phyloP scores from a whole-genome alignment of 2,888 invertebrate genomes.

The Leucoptera coffeella region DNA sequence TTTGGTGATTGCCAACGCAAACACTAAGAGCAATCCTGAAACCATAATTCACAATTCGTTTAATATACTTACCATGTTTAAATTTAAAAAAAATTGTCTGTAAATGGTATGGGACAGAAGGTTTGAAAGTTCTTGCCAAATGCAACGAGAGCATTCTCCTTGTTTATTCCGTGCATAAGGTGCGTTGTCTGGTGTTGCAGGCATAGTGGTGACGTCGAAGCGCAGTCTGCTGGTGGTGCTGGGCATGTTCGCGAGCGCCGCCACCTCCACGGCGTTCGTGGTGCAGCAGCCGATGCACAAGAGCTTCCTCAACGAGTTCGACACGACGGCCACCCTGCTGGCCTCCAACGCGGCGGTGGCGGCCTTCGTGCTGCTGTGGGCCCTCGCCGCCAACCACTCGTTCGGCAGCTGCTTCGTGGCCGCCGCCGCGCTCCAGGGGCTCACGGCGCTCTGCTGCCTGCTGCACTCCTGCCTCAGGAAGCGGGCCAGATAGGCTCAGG shows the following conservation, averaged over 20 bases:
- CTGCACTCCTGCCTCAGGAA: too few species aligned
- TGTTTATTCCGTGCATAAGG: too few species aligned
- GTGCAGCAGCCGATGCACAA: slow-evolving; percentile 36
- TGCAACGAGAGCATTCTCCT: too few species aligned
- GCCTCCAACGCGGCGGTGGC: slow-evolving; percentile 32
- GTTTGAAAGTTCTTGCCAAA: too few species aligned
- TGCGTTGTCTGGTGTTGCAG: too few species aligned
- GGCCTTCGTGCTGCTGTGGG: slow-evolving; percentile 24
- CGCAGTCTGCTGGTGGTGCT: slow-evolving; percentile 30
- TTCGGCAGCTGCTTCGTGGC: slow-evolving; percentile 32
- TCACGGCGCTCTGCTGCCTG: slow-evolving; percentile 24
- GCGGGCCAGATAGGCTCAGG: too few species aligned
- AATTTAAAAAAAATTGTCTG: too few species aligned
- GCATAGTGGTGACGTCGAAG: slow-evolving; percentile 23
- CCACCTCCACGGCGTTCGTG: slow-evolving; percentile 27
- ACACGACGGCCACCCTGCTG: slow-evolving; percentile 35
- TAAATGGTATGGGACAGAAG: too few species aligned
- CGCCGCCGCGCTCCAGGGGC: slow-evolving; percentile 24
- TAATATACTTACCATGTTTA: too few species aligned
- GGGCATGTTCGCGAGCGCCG: slow-evolving; percentile 35
- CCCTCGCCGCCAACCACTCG: slow-evolving; percentile 23
- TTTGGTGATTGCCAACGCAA: too few species aligned
- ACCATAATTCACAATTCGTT: too few species aligned
- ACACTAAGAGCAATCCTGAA: too few species aligned
- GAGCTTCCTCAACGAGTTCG: slow-evolving; percentile 35